Base-by-base conservation (phyloP, 1,140 invertebrate genomes). In the Holotrichia oblita region DNA sequence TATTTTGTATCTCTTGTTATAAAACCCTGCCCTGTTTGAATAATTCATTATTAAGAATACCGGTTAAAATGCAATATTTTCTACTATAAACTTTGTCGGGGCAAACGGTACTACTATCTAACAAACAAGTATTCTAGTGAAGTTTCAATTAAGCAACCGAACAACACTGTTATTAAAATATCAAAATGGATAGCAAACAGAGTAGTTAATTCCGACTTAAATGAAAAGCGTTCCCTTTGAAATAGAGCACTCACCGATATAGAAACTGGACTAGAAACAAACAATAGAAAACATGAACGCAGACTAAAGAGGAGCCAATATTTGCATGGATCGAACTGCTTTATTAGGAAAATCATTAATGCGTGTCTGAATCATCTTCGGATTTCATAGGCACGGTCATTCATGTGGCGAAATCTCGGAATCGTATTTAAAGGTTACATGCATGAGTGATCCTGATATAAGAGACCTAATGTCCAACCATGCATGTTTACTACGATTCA, bases 311-410 rank as follows among this genome's bases (percentile, higher is more conserved):
- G 48, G 17, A 55, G 14, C n/a, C 3, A 6, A 17, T 14, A 55
- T 55, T 55, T 55, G n/a, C 14, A n/a, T 55, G 14, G 48, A 55
- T 14, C 61, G 27, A 27, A 27, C 20, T 27, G 20, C 27, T 69
- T 24, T 69, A 69, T 69, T 69, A 27, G 27, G 61, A 69, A 34
- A 69, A 69, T 24, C 61, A 69, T 34, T 69, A 69, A 14, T 69
- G 61, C 61, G 61, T 69, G 8, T 69, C 61, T 10, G 61, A 69
- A 34, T 27, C 61, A 69, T 69, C 61, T 69, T 34, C 20, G 61
- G 61, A 69, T 69, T 27, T 69, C 61, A 27, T 24, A 34, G 27
- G 61, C 27, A 34, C 14, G 61, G 22, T 27, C 27, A 69, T 34
- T 69, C 61, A 69, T 69, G 61, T 69, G 27, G 20, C 8, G 12